Percentiles rank a stretch among this genome's conserved stretches.
Conservation (phyloP, 2,797 vertebrate species). For the Etheostoma nigrum region DNA sequence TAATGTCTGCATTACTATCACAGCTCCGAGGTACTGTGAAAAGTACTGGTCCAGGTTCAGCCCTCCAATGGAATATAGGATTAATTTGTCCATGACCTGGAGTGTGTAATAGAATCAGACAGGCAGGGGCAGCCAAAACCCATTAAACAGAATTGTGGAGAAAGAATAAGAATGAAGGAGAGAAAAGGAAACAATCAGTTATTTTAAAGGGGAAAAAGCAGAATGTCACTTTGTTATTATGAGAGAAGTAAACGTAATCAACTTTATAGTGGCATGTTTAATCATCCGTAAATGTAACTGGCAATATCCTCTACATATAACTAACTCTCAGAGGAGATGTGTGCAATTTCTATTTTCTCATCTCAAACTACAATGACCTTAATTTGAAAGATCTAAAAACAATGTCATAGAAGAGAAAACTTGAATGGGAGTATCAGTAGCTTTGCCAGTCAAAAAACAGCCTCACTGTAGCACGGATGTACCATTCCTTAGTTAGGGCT, state of each 20-base stretch:
- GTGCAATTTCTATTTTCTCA: neutral
- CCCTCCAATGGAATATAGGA: slow-evolving; percentile 39
- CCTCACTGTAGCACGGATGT: slow-evolving; percentile 12
- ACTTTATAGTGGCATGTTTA: neutral
- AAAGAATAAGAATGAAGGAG: slow-evolving; percentile 2
- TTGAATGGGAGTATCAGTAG: slow-evolving; percentile 15
- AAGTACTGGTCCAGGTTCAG: slow-evolving; percentile 20
- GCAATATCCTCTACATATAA: neutral
- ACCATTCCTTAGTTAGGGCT: slow-evolving; percentile 7
- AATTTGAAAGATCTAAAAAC: neutral
- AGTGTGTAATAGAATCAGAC: slow-evolving; percentile 44
- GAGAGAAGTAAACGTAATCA: neutral
- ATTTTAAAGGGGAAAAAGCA: neutral
- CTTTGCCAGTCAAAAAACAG: slow-evolving; percentile 31
- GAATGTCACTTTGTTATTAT: neutral
- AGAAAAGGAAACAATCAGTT: neutral
- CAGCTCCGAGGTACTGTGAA: slow-evolving; percentile 19
- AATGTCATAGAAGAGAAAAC: neutral
- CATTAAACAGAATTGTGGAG: slow-evolving; percentile 12
- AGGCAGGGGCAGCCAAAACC: slow-evolving; percentile 34
- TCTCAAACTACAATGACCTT: slow-evolving; percentile 15
- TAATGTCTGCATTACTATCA: slow-evolving; percentile 17
- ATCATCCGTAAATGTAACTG: slow-evolving; percentile 2
- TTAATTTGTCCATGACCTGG: slow-evolving; percentile 30
- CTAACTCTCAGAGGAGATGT: neutral